phyloP scores from a whole-genome alignment of 1,140 invertebrate species.

The Acromyrmex charruanus region DNA sequence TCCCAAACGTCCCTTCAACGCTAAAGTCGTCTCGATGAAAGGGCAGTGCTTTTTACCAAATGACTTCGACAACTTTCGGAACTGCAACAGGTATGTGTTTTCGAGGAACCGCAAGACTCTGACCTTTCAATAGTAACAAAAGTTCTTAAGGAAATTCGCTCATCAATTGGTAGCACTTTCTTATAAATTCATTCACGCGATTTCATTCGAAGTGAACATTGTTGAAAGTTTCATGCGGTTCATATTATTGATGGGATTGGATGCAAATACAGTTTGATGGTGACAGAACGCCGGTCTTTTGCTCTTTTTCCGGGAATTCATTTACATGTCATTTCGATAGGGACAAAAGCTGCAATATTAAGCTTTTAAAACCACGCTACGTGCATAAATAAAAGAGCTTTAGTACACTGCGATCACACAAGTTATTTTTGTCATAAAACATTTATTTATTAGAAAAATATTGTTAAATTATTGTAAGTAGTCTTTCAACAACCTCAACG shows the following conservation, averaged over 20 bases:
- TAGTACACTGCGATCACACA: not conserved
- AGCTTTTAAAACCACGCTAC: slow-evolving; percentile 39
- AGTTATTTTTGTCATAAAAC: slow-evolving; percentile 28
- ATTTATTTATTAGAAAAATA: slow-evolving; percentile 39
- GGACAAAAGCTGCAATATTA: slow-evolving; percentile 49
- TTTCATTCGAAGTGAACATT: slow-evolving; percentile 30
- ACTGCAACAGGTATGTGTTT: slow-evolving; percentile 54
- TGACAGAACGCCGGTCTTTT: slow-evolving; percentile 38
- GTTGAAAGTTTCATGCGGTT: slow-evolving; percentile 51
- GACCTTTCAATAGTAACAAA: not conserved
- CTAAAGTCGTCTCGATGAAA: not conserved
- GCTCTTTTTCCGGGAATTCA: slow-evolving; percentile 43
- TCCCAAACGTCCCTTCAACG: slow-evolving; percentile 33
- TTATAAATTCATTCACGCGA: slow-evolving; percentile 37
- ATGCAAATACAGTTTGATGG: slow-evolving; percentile 47
- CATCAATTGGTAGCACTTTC: slow-evolving; percentile 19
- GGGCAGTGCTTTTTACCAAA: slow-evolving; percentile 30
- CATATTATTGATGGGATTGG: slow-evolving; percentile 48
- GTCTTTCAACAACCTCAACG: not conserved
- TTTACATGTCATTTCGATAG: slow-evolving; percentile 54
- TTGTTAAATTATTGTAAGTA: not conserved
- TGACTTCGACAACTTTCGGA: slow-evolving; percentile 21
- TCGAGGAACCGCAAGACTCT: slow-evolving; percentile 16
- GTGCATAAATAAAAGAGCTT: slow-evolving; percentile 19
- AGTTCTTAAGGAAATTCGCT: slow-evolving; percentile 38